Conservation (phyloP, 1,140 invertebrate genomes). For the Caenorhabditis brenneri region DNA sequence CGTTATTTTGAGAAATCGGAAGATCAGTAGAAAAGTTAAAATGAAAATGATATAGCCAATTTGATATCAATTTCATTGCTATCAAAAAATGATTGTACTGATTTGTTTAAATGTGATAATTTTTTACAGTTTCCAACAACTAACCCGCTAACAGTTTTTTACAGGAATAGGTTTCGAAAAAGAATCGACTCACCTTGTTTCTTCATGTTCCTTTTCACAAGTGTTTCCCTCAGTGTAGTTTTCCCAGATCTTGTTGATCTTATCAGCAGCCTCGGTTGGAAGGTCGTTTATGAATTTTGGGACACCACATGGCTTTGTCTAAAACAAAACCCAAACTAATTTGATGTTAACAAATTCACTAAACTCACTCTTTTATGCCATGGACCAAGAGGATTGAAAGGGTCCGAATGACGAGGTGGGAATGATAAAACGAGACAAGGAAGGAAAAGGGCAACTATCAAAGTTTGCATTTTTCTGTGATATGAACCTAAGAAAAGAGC, state of each 20-base stretch:
- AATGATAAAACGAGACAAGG: slow-evolving; percentile 33
- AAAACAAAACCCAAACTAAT: slow-evolving; percentile 16
- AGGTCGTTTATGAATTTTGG: slow-evolving; percentile 63
- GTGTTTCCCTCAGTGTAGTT: slow-evolving; percentile 67
- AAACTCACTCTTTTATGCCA: slow-evolving; percentile 64
- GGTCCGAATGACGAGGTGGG: slow-evolving; percentile 58
- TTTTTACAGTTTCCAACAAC: too few relatives aligned
- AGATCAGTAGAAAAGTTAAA: too few relatives aligned
- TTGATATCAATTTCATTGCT: too few relatives aligned
- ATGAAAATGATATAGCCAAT: too few relatives aligned
- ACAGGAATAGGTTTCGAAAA: too few relatives aligned
- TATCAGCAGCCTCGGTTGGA: slow-evolving; percentile 61
- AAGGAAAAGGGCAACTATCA: slow-evolving; percentile 32
- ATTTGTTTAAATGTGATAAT: too few relatives aligned
- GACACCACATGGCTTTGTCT: slow-evolving; percentile 62
- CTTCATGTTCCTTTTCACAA: slow-evolving; percentile 63
- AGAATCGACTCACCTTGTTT: slow-evolving; percentile 49
- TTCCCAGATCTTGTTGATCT: slow-evolving; percentile 64
- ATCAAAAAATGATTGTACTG: too few relatives aligned
- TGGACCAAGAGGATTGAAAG: slow-evolving; percentile 65
- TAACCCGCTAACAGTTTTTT: too few relatives aligned
- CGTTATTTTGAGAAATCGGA: too few relatives aligned
- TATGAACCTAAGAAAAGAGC: not conserved
- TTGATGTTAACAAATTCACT: not conserved
- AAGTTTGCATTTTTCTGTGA: not conserved